Conservation (phyloP, 2,888 invertebrate genomes). For the Nineta flava region DNA sequence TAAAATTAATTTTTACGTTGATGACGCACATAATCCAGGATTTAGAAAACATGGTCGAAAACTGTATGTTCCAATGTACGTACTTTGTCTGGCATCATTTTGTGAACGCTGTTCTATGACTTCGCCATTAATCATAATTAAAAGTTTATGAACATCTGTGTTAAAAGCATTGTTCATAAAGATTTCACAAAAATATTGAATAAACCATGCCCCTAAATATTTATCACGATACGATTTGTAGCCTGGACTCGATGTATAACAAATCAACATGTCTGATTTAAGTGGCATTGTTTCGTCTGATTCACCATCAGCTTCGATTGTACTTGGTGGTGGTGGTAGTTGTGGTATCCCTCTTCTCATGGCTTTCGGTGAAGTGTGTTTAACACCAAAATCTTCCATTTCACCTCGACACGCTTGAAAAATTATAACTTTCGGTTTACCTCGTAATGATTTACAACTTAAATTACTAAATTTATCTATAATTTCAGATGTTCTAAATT, state of each 20-base stretch:
- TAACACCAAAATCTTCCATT: neutral
- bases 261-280: neutral
- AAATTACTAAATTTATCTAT: neutral
- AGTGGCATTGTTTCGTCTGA: neutral
- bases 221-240: neutral
- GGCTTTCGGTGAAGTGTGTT: neutral
- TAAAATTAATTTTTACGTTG: too few species aligned
- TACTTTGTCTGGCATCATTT: too few species aligned
- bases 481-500: neutral
- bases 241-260: neutral
- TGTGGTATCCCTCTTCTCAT: neutral
- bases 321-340: neutral
- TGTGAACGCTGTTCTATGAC: too few species aligned
- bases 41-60: too few species aligned
- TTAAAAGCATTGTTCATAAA: neutral
- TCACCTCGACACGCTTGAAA: neutral
- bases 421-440: neutral
- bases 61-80: too few species aligned
- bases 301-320: neutral
- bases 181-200: neutral
- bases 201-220: neutral
- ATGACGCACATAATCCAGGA: too few species aligned
- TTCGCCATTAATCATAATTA: neutral
- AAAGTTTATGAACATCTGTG: neutral
- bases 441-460: neutral